Conservation (phyloP, 2,797 vertebrate species). For the Zonotrichia albicollis region DNA sequence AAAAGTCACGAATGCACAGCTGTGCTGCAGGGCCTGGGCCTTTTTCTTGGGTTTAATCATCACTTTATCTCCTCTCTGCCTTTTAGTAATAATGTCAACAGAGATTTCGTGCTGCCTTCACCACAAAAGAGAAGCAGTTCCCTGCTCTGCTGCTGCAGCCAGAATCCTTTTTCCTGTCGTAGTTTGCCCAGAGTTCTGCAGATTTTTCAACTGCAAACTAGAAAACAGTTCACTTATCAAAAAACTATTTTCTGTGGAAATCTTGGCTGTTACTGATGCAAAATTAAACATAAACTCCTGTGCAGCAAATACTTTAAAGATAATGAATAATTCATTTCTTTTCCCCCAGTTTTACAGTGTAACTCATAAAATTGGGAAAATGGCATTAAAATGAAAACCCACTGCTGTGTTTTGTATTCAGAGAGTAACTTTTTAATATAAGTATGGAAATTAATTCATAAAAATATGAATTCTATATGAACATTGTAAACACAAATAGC, state of each 20-base stretch:
- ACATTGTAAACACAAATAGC: not conserved
- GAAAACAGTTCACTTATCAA: not conserved
- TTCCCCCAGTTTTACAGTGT: not conserved
- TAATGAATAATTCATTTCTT: not conserved
- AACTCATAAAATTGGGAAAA: not conserved
- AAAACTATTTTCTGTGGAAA: not conserved
- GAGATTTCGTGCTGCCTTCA: not conserved
- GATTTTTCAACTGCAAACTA: not conserved
- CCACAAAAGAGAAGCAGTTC: not conserved
- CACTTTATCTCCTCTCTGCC: conserved; percentile 8
- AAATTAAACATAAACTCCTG: not conserved
- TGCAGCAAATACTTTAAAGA: not conserved
- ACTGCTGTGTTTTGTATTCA: not conserved
- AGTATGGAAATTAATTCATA: not conserved
- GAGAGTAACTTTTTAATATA: not conserved
- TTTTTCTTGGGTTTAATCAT: conserved; percentile 6
- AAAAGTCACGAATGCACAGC: conserved; percentile 2
- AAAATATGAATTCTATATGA: not conserved
- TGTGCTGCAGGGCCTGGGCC: conserved; percentile 18
- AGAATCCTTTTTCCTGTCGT: not conserved
- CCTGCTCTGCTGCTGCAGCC: not conserved
- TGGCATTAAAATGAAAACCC: not conserved
- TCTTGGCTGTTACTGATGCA: not conserved
- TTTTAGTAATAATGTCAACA: conserved; percentile 8
- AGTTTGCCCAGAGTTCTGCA: not conserved